Base-by-base conservation (phyloP, 2,113 vertebrate species). In the Corythornis vintsioides region DNA sequence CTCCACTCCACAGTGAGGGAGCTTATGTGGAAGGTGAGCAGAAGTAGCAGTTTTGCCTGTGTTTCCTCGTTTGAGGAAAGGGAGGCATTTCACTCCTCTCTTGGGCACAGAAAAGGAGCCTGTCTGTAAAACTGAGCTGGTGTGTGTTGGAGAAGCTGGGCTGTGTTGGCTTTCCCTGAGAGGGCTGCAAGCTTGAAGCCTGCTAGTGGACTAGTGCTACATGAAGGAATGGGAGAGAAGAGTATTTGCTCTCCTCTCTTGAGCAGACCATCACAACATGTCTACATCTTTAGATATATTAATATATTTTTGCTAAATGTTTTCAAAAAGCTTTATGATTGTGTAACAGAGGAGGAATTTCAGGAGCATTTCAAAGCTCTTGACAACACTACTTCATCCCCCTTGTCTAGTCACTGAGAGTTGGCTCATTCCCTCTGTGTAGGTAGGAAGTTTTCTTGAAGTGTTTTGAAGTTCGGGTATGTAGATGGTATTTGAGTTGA, bases 311-410 rank as follows among this genome's bases (percentile, higher is more conserved):
- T 81, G 9, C 19, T 72, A 31, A 15, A 7, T 79, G 25, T 56
- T 82, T 52, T 79, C 19, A 59, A 86, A 91, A 6, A 13, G 2
- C 20, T 59, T 70, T 70, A 11, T 42, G 21, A 6, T 63, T 85
- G 17, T 24, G 6, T 80, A 82, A 70, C 42, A 64, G 65, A 48
- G 63, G 31, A 81, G 22, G 52, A 74, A 86, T 63, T 86, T 72
- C 67, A 48, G 59, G 43, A 85, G 13, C 25, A 9, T 76, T 83
- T 83, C 22, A 57, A 4, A 7, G 24, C n/a, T 91, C 40, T 3
- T 1, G 3, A 9, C 66, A 71, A 43, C 18, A 31, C 25, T 3
- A 0, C n/a, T 79, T 83, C 9, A 8, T 3, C 69, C 33, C 6
- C 7, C 28, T 50, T 80, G 17, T 21, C 19, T 73, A 31, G 42